Base-by-base conservation (phyloP, 2,113 vertebrate genomes). In the Herpailurus yagouaroundi region DNA sequence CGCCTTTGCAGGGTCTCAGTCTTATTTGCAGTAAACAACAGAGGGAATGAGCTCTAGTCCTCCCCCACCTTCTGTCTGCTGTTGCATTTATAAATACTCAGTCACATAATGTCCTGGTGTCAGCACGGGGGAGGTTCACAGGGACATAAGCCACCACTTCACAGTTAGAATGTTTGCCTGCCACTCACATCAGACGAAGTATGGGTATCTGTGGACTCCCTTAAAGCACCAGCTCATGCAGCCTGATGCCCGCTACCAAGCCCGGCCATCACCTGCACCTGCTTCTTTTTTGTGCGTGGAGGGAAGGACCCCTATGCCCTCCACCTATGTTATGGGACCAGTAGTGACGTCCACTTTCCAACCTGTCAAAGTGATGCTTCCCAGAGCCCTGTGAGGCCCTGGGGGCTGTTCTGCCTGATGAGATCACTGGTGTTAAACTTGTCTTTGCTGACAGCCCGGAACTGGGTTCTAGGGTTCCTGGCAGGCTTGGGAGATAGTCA, bases 381-480 rank as follows among this genome's bases (percentile, higher is more conserved):
- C 98, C 97, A 95, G 97, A 91, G 93, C n/a, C 18, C 29, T 1
- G 87, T 81, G 95, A 86, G 85, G 97, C 94, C 93, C 63, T 86
- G 94, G 57, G 98, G 98, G 74, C 96, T 97, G 86, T 97, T 97
- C 76, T 96, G 98, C 96, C 98, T 96, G 97, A 95, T 98, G 98
- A 98, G 92, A 91, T 98, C 97, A 94, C 93, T 87, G 90, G 92
- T 96, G 95, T 97, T 97, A 98, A 98, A 98, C 98, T 87, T 98
- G 98, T 89, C 94, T 52, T 92, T 93, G 96, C 95, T 97, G 95
- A 89, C 97, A 97, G 97, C 57, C 96, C 63, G 52, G 74, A 57
- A 95, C 12, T 66, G 5, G 80, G 12, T 98, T 98, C 98, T 97
- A 98, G 97, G 97, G 97, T 96, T 93, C 95, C 97, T 98, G 96